Evolutionary conservation across 2,888 invertebrate species (phyloP), one percentile per base, ranked within the genome.

Genomic region (Mythimna albipuncta): DNA sequence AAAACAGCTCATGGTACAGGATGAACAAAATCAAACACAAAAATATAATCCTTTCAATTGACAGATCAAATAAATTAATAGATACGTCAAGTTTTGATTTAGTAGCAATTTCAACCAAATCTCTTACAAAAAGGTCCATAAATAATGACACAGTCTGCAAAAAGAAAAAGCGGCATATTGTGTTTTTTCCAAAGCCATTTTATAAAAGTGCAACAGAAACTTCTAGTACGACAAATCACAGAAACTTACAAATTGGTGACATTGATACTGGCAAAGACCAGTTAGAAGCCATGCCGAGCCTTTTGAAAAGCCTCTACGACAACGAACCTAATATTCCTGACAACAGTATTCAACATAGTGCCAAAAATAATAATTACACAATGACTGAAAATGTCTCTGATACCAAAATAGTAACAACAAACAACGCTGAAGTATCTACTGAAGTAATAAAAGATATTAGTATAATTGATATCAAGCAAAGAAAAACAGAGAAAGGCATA

Each of bases 81-180:
- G 64, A 88, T 72, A 83, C 88, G 5, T 92, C 93, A 0, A 91
- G 88, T 75, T 87, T 89, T 57, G 90, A 93, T 82, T 87, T 94
- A 55, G 80, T 93, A 6, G 84, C 87, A 4, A 86, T 94, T 67
- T 91, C 93, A n/a, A 91, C 90, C 0, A 90, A 90, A 73, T 91
- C 91, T 21, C 85, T 93, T 3, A 89, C 89, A 16, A 92, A 89
- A 65, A 82, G 86, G 32, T 91, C 89, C 75, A 85, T 83, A 1
- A 91, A 87, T 41, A 89, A 87, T 61, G 79, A 85, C 7, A 72
- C 79, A 2, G 82, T 77, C 32, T 55, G 72, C 0, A 81, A 73
- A 47, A 86, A 81, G 57, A 88, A 85, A 64, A 79, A 76, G 11
- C 72, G 79, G 13, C 87, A 86, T 32, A 87, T 89, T 26, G 86